phyloP scores from a whole-genome alignment of 1,140 invertebrate species.

The Stegodyphus dumicola region DNA sequence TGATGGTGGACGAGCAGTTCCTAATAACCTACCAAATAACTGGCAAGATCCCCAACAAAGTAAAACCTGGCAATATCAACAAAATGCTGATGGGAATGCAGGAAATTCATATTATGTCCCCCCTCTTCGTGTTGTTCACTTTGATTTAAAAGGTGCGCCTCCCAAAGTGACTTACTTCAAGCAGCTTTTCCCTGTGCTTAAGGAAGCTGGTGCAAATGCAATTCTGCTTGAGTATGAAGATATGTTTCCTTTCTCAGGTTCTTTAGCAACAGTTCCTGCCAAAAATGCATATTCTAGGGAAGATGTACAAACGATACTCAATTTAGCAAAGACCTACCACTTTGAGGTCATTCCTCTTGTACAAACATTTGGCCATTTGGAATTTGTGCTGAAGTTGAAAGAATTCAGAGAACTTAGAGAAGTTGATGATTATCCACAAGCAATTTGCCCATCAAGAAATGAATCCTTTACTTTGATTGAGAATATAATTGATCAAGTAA shows the following conservation, averaged over 20 bases:
- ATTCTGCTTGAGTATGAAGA: constrained; percentile 96
- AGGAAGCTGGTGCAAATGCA: constrained; percentile 86
- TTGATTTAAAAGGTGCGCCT: constrained; percentile 82
- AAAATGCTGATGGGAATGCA: constrained; percentile 21
- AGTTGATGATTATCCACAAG: constrained; percentile 80
- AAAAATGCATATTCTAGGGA: constrained; percentile 80
- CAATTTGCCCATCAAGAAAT: constrained; percentile 83
- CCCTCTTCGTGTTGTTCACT: constrained; percentile 74
- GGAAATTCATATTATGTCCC: constrained; percentile 59
- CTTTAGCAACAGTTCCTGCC: constrained; percentile 77
- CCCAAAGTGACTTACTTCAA: constrained; percentile 77
- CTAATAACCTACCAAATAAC: constrained; percentile 5
- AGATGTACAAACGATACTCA: constrained; percentile 77
- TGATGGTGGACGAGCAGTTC: constrained; percentile 21
- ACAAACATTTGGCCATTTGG: constrained; percentile 95
- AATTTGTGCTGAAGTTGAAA: constrained; percentile 87
- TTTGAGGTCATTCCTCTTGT: constrained; percentile 90
- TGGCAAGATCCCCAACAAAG: constrained; percentile 32
- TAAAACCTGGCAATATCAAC: constrained; percentile 37
- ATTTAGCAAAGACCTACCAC: constrained; percentile 75
- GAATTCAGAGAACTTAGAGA: constrained; percentile 83
- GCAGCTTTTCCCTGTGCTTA: constrained; percentile 72
- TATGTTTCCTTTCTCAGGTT: constrained; percentile 84
- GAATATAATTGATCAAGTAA: constrained; percentile 85
- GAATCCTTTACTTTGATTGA: constrained; percentile 79